Percentiles rank a stretch among this genome's conserved stretches.
Evolutionary conservation across 2,888 invertebrate species (phyloP).

Genomic region (Heteromurus nitidus): DNA sequence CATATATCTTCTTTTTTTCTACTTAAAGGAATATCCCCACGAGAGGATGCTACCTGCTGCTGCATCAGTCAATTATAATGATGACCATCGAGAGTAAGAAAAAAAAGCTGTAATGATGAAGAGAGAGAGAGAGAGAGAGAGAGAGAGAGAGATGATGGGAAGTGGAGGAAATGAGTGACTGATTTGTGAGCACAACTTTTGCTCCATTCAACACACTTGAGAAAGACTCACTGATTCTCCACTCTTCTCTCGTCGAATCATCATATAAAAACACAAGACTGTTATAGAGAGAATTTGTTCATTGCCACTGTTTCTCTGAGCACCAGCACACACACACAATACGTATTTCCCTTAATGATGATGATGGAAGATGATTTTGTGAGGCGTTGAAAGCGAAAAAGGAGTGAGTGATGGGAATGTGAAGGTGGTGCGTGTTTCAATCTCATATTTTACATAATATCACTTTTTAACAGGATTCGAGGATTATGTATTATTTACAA

Average conservation of each 20-base stretch:
- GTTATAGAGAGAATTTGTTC: too few species aligned
- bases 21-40: neutral
- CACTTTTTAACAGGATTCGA: too few species aligned
- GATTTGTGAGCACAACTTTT: neutral
- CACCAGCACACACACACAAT: too few species aligned
- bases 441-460: too few species aligned
- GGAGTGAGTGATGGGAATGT: neutral
- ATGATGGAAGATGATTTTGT: constrained; percentile 32
- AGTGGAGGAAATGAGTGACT: neutral
- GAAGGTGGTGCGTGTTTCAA: neutral
- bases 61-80: constrained; percentile 40
- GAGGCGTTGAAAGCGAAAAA: neutral
- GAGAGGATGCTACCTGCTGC: neutral
- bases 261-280: neutral
- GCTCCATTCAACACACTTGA: constrained; percentile 4
- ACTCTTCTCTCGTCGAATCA: neutral
- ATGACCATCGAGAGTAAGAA: constrained; percentile 35
- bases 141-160: constrained; percentile 1
- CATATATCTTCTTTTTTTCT: constrained; percentile 16
- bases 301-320: too few species aligned
- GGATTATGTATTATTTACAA: too few species aligned
- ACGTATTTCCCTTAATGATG: constrained; percentile 9
- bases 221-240: neutral
- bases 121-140: neutral
- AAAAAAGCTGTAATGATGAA: constrained; percentile 7